Evolutionary conservation across 2,113 vertebrate species (phyloP), one percentile per base, ranked within the genome.

Genomic region (Pampusana beccarii): DNA sequence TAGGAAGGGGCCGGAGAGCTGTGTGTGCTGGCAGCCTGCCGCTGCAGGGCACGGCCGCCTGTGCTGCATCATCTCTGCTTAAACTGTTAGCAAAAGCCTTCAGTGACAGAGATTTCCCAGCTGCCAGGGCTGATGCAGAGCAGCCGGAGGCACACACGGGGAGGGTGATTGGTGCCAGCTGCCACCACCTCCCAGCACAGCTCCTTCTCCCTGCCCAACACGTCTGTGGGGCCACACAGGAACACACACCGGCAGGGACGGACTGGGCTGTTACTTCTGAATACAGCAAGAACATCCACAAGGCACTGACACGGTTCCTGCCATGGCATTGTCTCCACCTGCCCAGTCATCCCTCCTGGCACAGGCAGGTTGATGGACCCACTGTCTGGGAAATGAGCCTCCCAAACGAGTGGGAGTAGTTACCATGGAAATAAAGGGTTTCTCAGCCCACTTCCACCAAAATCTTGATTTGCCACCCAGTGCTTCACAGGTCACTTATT

Each of bases 351-450:
- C 70, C 86, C 88, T 81, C 78, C 66, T 21, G 84, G 97, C 92
- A 94, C 93, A 89, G 93, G 19, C 60, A 97, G 94, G 79, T 80
- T 60, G 18, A 56, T 62, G 62, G 87, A 95, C 95, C 93, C 42
- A 16, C 97, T 96, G 94, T 89, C 91, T 97, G 97, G 95, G 86
- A 98, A 98, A 97, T 85, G 91, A 60, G 97, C 95, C 96, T 97
- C 95, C 94, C 28, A 29, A 84, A 96, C 78, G 48, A 87, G 81
- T 72, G 87, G 92, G 94, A 97, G 86, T 92, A 69, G 98, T 98
- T 98, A 93, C 98, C 97, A 98, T 98, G 98, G 98, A 98, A 98
- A 98, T 98, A 92, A 91, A 96, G 92, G 91, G 92, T 86, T 96
- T 96, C 96, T 97, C 94, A 80, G 92, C 85, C 96, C 95, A 91